Evolutionary conservation across 2,797 vertebrate genomes (phyloP).

Genomic region (Phataginus tetradactyla): DNA sequence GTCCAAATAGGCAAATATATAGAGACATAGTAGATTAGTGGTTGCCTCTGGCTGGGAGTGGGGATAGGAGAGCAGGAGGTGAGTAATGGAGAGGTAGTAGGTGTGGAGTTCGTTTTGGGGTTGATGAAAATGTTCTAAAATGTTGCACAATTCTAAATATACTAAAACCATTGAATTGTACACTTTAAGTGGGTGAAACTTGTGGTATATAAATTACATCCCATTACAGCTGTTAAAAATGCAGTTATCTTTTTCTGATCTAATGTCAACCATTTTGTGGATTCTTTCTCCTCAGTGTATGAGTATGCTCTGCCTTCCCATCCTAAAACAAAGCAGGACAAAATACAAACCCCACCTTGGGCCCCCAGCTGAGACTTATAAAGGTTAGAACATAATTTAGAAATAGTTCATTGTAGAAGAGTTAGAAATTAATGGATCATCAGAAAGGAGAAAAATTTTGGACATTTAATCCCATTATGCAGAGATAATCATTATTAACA

Average conservation of each 20-base stretch:
- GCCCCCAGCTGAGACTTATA: not conserved
- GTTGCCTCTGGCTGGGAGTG: not conserved
- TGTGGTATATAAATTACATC: not conserved
- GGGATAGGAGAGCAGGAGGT: not conserved
- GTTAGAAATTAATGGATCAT: not conserved
- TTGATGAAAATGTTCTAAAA: not conserved
- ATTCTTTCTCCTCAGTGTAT: not conserved
- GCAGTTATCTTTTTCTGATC: not conserved
- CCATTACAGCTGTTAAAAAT: not conserved
- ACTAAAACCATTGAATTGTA: not conserved
- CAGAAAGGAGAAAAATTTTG: not conserved
- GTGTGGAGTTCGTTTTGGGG: not conserved
- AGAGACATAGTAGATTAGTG: not conserved
- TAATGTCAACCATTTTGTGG: not conserved
- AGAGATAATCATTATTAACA: not conserved
- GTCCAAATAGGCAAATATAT: not conserved
- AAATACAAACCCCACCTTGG: too few species aligned
- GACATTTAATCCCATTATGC: not conserved
- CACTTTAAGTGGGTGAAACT: not conserved
- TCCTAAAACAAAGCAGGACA: not conserved
- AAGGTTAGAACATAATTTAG: slow-evolving; percentile 7
- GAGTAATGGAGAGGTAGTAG: not conserved
- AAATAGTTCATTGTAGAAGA: not conserved
- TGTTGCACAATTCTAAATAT: not conserved
- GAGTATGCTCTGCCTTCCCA: not conserved